A percentile compares a stretch with the other conserved stretches of the same genome.
These are phyloP conservation scores for Leptobrachium ailaonicum DNA, from an alignment of 2,113 vertebrate species.

Conservation along the genomic window DNA sequence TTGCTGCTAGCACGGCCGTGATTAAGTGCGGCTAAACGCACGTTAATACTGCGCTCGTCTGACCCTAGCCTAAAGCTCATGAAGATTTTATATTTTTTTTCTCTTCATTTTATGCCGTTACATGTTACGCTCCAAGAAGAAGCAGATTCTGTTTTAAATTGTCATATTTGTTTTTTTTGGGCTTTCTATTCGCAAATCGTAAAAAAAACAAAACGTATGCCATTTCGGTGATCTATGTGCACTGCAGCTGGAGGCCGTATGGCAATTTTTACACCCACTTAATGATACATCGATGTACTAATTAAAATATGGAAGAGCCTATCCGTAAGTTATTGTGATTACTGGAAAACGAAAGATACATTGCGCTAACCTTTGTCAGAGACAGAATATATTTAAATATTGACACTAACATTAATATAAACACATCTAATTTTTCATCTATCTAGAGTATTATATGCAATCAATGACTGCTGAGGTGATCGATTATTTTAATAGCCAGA, in stretches of 20 bases:
- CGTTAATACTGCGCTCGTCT: too few species aligned
- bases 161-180: too few species aligned
- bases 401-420: background rate
- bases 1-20: too few species aligned
- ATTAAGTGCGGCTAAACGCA: too few species aligned
- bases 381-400: background rate
- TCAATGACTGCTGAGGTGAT: background rate
- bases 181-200: too few species aligned
- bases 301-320: background rate
- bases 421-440: background rate
- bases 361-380: background rate
- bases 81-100: too few species aligned
- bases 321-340: background rate
- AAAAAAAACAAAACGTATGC: too few species aligned
- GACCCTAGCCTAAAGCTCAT: too few species aligned
- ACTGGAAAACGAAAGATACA: background rate
- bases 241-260: background rate
- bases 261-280: background rate
- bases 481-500: background rate
- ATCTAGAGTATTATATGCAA: background rate
- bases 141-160: too few species aligned
- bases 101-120: too few species aligned
- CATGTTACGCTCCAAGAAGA: too few species aligned
- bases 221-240: background rate
- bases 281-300: background rate